Base-by-base conservation (phyloP, 2,113 vertebrate species). In the Stegostoma tigrinum region DNA sequence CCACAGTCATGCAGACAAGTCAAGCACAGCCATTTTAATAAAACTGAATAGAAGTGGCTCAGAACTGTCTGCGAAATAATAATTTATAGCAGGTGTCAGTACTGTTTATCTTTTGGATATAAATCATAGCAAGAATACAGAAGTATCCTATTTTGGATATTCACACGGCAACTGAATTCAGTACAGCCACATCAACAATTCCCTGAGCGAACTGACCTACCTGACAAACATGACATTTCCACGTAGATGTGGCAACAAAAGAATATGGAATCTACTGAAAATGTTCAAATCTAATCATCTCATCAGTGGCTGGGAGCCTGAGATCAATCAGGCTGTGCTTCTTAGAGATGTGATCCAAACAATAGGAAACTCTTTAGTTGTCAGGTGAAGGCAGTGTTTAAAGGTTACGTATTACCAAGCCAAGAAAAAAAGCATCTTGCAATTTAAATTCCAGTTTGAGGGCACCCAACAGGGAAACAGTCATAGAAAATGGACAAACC, bases 21-120 rank as follows among this genome's bases (percentile, higher is more conserved):
- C 93, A 95, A n/a, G 93, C 93, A 94, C 93, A 27, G 34, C 67
- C 89, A 68, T 45, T 93, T 95, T 95, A 96, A 80, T 95, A 87
- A 68, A 83, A 61, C 42, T 8, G 64, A 94, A 83, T 68, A 89
- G 21, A 93, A 80, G 83, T 52, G 21, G 38, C 87, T 96, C 90
- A 67, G 72, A 55, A 30, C 0, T 48, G 64, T 93, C 90, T 68
- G 38, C 4, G 8, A 42, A 95, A 95, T 68, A 95, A 94, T 67
- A 94, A 95, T 95, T 45, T 48, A 27, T 30, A 70, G 61, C 24
- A 70, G 93, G 42, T 66, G 48, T 67, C 38, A 70, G 42, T 15
- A 27, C 7, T 8, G 64, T 68, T 95, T 30, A 45, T 2, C 38
- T 95, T 95, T 95, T 48, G 30, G 93, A 48, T 24, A 21, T 14